Base-by-base conservation (phyloP, 2,113 vertebrate genomes). In the Leucoraja erinaceus region DNA sequence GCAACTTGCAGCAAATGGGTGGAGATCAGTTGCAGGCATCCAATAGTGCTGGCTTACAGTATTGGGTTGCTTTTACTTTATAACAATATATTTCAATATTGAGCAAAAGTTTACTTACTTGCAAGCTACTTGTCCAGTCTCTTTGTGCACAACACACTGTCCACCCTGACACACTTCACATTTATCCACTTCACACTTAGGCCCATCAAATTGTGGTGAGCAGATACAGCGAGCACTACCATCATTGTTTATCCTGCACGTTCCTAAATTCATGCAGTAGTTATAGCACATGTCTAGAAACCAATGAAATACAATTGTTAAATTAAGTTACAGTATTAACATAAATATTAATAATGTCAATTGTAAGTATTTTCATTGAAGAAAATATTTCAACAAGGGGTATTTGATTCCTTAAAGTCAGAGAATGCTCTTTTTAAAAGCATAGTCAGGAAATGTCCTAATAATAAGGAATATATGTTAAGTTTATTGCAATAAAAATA, bases 231-330 rank as follows among this genome's bases (percentile, higher is more conserved):
- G 97, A 94, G 99, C 98, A 0, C 96, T 96, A 79, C 98, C 98
- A 0, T 97, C 97, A 8, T 96, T 97, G 6, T 97, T 97, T 59
- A 99, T 95, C 0, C 96, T 97, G 95, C 99, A 99, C 0, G 98
- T 98, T 93, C 98, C 98, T 33, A 98, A 99, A 95, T 99, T 98
- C 93, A 99, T 97, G 81, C 99, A 99, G 94, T 98, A 99, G 94
- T 99, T 98, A 94, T 99, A 97, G 94, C 99, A 99, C 88, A 99
- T 96, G 93, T 99, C 98, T 99, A 96, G 93, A 93, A 95, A 70
- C 31, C 94, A 94, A 81, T 66, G 25, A 93, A 93, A 75, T 54
- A n/a, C 18, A 78, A 25, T 38, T 79, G 70, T 12, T 28, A 90
- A 33, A 47, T 93, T 90, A 16, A 61, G 2, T 83, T 59, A 33